A percentile compares a stretch with the other conserved stretches of the same genome.
Conservation (phyloP, 2,113 vertebrate species). For the Syrmaticus mikado region DNA sequence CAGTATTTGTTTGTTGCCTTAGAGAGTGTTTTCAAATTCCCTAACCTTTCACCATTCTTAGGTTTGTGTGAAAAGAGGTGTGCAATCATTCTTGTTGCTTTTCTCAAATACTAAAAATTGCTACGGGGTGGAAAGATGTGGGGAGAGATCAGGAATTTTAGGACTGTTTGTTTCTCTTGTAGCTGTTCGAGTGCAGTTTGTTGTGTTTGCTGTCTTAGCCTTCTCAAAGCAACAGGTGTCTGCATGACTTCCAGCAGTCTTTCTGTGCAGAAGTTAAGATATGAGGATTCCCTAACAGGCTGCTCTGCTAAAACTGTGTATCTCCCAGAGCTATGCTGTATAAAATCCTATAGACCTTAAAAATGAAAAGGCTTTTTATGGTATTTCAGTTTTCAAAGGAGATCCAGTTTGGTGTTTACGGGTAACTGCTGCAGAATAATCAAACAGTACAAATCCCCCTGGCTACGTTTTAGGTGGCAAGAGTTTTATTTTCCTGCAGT, state of each 20-base stretch:
- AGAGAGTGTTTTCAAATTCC: background rate
- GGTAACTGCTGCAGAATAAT: background rate
- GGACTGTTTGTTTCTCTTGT: background rate
- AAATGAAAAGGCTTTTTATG: background rate
- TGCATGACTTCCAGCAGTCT: background rate
- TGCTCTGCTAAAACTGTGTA: background rate
- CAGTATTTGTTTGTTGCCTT: background rate
- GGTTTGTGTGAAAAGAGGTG: background rate
- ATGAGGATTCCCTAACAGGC: background rate
- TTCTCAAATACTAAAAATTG: background rate
- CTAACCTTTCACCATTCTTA: background rate
- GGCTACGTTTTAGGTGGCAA: background rate
- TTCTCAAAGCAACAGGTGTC: slow-evolving; percentile 20
- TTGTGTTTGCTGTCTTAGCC: background rate
- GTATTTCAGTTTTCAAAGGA: background rate
- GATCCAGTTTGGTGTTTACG: background rate
- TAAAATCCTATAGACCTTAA: background rate
- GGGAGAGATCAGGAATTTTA: background rate
- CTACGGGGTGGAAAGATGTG: background rate
- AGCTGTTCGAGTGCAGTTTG: background rate
- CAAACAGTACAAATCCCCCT: background rate
- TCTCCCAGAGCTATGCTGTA: background rate
- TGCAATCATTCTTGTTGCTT: background rate
- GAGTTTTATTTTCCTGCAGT: background rate
- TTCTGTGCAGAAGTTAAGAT: background rate